Base-by-base conservation (phyloP, 2,888 invertebrate genomes). In the Himalopsyche kuldschensis region DNA sequence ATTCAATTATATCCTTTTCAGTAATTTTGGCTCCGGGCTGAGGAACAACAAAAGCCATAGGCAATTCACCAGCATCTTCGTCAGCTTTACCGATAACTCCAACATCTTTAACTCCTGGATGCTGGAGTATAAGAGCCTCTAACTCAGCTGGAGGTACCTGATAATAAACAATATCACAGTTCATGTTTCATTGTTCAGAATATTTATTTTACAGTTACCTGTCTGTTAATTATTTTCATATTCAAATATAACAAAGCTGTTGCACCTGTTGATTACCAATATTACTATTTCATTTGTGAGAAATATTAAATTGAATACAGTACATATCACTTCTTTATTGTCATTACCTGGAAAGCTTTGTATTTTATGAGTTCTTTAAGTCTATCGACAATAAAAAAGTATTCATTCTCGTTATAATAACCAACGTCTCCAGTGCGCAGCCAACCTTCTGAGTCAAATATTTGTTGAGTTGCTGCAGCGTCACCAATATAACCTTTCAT, bases 351-450 rank as follows among this genome's bases (percentile, higher is more conserved):
- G 88, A 94, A 95, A 63, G 95, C 97, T 89, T 97, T 97, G 88
- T 96, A 97, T 89, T 98, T 98, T 87, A 98, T 97, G 35, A 98
- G 93, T 88, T 97, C 97, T 89, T 98, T 98, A 27, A 97, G 90
- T 85, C 97, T 91, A 89, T 97, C 98, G 1, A 97, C 95, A 86
- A 97, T 94, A 88, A 93, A 97, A 89, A 96, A 95, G 89, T 93
- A 94, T 0, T 94, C 94, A 24, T 97, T 94, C 0, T 93, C 89
- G 88, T 97, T 96, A 87, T 94, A 96, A 89, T 95, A 96, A 0
- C 95, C 97, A 86, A 97, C 91, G 89, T 97, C 97, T 0, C 97
- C 97, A 46, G 95, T 94, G 86, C 94, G 93, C 17, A 96, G 89
- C 93, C 94, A 98, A 0, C 97, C 97, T 82, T 96, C 95, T 20